These are phyloP conservation scores for Passer montanus DNA, from an alignment of 2,113 vertebrate species.

Conservation along the genomic window DNA sequence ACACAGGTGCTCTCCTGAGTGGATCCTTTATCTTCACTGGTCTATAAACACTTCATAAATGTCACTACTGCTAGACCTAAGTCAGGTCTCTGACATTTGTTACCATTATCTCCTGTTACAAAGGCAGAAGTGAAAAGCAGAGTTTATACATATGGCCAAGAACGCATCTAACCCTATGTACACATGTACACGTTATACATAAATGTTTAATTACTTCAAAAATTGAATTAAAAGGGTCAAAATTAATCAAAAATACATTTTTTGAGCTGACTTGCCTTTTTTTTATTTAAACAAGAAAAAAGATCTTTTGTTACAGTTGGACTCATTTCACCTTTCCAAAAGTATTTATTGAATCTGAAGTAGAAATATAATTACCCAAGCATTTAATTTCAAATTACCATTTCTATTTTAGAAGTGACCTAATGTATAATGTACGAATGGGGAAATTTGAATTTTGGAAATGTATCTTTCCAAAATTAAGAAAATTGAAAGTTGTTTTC, in stretches of 20 bases:
- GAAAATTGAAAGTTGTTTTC: not conserved
- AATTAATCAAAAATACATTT: not conserved
- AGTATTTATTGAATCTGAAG: not conserved
- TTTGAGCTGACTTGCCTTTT: not conserved
- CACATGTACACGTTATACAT: not conserved
- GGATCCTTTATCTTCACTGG: not conserved
- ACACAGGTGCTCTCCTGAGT: not conserved
- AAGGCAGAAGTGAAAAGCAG: not conserved
- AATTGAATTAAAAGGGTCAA: not conserved
- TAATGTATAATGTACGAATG: fast-evolving
- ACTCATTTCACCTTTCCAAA: not conserved
- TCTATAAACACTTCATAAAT: not conserved
- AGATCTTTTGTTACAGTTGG: not conserved
- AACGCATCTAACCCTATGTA: not conserved
- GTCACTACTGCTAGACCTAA: not conserved
- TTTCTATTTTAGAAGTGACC: not conserved
- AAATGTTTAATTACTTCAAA: not conserved
- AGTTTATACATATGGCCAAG: not conserved
- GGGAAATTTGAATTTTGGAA: not conserved
- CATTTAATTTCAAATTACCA: not conserved
- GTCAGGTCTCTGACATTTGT: not conserved
- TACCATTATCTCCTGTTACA: not conserved
- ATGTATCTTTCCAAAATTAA: not conserved
- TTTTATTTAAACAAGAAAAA: not conserved
- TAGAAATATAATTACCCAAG: not conserved